Percentiles rank a stretch among this genome's conserved stretches.
phyloP scores from a whole-genome alignment of 2,113 vertebrate genomes.

The Octodon degus region DNA sequence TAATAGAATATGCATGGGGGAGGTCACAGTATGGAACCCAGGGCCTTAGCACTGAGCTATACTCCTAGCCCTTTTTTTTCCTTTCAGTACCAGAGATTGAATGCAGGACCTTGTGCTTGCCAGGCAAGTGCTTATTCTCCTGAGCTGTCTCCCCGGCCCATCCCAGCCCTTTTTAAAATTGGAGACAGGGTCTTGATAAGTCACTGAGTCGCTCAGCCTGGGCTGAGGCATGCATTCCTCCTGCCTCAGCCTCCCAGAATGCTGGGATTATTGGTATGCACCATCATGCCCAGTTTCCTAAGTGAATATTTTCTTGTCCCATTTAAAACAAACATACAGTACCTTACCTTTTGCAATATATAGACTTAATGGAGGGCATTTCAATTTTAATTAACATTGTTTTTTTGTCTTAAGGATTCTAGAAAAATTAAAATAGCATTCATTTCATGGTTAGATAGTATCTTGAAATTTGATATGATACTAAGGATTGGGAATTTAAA shows the following conservation, averaged over 20 bases:
- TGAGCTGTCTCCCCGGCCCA: not conserved
- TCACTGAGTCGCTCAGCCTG: not conserved
- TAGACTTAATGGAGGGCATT: slow-evolving; percentile 1
- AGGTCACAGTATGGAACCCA: not conserved
- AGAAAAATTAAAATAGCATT: slow-evolving; percentile 52
- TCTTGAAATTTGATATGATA: not conserved
- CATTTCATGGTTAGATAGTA: slow-evolving; percentile 43
- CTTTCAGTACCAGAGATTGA: no score
- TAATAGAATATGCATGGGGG: not conserved
- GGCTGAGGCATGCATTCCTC: not conserved
- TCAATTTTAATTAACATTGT: slow-evolving; percentile 40
- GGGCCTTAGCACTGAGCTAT: not conserved
- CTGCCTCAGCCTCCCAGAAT: not conserved
- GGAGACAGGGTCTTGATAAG: not conserved
- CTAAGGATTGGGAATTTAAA: slow-evolving; percentile 38
- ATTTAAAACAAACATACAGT: slow-evolving; percentile 41
- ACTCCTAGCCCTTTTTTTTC: not conserved
- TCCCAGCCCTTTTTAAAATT: not conserved
- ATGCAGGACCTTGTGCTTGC: no score
- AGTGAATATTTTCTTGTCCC: not conserved
- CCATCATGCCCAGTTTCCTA: not conserved
- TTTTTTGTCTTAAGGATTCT: slow-evolving; percentile 1
- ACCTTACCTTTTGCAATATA: slow-evolving; percentile 41
- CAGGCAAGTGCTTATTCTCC: no score
- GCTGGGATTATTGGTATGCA: not conserved